Evolutionary conservation across 2,113 vertebrate species (phyloP).

Genomic region (zebrafish (Danio rerio)): GRCz12tu NC_133179.1:2735501-2736000

Average conservation of each 20-base stretch:
- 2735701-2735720: neutral
- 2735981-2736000: neutral
- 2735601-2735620: no score
- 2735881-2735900: neutral
- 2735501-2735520: no score
- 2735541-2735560: no score
- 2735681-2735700: neutral
- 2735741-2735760: constrained; percentile 95
- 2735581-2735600: no score
- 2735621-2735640: no score
- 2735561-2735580: no score
- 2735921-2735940: neutral
- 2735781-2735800: constrained; percentile 90
- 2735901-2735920: neutral
- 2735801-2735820: constrained; percentile 96
- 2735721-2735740: constrained; percentile 79
- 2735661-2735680: no score
- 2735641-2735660: neutral
- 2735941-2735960: no score
- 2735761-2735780: constrained; percentile 97
- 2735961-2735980: neutral
- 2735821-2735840: constrained; percentile 95
- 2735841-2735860: constrained; percentile 7
- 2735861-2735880: no score
- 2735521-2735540: no score